phyloP scores from a whole-genome alignment of 2,797 vertebrate species.

The Anguilla pacifica region DNA sequence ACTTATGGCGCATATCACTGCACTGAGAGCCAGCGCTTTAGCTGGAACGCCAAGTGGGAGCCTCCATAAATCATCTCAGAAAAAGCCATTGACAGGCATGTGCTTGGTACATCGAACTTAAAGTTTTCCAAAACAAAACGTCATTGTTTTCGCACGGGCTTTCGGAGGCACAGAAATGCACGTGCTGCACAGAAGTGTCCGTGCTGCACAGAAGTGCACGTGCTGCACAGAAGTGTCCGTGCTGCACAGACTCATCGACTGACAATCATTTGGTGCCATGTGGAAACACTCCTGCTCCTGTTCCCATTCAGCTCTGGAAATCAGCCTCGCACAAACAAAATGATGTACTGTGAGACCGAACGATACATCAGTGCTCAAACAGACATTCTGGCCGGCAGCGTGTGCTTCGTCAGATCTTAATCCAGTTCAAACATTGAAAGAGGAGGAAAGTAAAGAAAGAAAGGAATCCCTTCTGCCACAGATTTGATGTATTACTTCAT shows the following conservation, averaged over 20 bases:
- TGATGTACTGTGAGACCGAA: slow-evolving; percentile 7
- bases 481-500: slow-evolving; percentile 1
- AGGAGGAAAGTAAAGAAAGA: not conserved
- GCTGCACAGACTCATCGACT: not conserved
- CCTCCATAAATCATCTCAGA: not conserved
- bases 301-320: slow-evolving; percentile 1
- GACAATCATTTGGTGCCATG: not conserved
- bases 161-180: not conserved
- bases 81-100: not conserved
- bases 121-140: not conserved
- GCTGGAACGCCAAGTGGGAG: not conserved
- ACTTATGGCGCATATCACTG: not conserved
- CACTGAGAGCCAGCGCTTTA: not conserved
- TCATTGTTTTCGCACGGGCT: not conserved
- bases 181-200: not conserved
- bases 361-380: slow-evolving; percentile 17
- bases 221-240: too few species aligned
- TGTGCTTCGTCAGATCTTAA: not conserved
- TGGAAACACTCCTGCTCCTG: not conserved
- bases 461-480: not conserved
- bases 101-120: not conserved
- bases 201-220: too few species aligned
- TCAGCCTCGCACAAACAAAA: slow-evolving; percentile 7
- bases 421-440: slow-evolving; percentile 6
- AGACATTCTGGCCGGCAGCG: not conserved